A percentile compares a stretch with the other conserved stretches of the same genome.
These are phyloP conservation scores for Lampris megalopsis DNA, from an alignment of 2,113 vertebrate species.

Conservation along the genomic window DNA sequence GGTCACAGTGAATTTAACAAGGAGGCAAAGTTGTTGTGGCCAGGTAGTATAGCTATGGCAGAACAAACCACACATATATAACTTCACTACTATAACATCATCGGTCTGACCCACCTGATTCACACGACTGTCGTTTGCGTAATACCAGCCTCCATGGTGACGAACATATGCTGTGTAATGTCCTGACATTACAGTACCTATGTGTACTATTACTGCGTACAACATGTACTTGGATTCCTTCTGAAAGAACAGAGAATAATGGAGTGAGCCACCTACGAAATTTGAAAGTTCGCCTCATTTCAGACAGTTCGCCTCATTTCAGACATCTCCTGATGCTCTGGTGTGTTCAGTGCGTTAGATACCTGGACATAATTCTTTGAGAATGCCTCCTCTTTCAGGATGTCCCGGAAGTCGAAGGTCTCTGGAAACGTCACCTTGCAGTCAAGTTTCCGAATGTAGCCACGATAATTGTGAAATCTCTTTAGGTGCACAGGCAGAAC, in stretches of 20 bases:
- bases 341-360: neutral
- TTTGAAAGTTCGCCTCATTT: too few species aligned
- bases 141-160: conserved; percentile 56
- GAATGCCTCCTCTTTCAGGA: conserved; percentile 21
- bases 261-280: neutral
- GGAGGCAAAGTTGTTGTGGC: too few species aligned
- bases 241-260: conserved; percentile 41
- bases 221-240: conserved; percentile 62
- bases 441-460: conserved; percentile 56
- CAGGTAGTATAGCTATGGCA: too few species aligned
- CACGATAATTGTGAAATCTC: conserved; percentile 47
- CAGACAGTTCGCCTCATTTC: neutral
- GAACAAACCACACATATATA: too few species aligned
- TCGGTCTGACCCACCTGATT: conserved; percentile 27
- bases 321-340: neutral
- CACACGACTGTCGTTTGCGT: conserved; percentile 67
- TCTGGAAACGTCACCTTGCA: conserved; percentile 69
- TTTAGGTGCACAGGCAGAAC: conserved; percentile 78
- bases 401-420: conserved; percentile 52
- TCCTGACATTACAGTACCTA: conserved; percentile 51
- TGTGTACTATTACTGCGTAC: conserved; percentile 80
- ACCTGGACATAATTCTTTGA: conserved; percentile 49
- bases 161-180: conserved; percentile 79
- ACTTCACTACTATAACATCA: too few species aligned
- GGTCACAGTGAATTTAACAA: too few species aligned